Percentiles rank a stretch among this genome's conserved stretches.
Conservation (phyloP, 2,797 vertebrate genomes). For the Lates japonicus region DNA sequence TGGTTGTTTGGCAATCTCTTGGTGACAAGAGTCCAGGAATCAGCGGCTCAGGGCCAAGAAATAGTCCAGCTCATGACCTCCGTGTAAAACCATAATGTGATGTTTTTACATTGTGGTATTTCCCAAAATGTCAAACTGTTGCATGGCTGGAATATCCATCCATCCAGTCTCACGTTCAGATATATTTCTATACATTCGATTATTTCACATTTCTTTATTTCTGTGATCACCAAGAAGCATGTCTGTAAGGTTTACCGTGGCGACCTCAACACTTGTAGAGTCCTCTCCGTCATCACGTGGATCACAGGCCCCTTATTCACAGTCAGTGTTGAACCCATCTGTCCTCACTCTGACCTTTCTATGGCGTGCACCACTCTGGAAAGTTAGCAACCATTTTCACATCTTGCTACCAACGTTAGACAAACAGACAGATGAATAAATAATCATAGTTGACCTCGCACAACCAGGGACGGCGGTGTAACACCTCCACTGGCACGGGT, state of each 20-base stretch:
- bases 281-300: slow-evolving; percentile 31
- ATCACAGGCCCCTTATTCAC: slow-evolving; percentile 47
- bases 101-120: background rate
- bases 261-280: slow-evolving; percentile 37
- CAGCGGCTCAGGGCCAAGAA: background rate
- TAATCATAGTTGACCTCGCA: slow-evolving; percentile 83
- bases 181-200: background rate
- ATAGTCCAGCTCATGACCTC: background rate
- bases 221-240: background rate
- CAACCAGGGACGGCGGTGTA: slow-evolving; percentile 78
- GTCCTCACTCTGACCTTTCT: slow-evolving; percentile 63
- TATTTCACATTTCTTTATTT: slow-evolving; percentile 14
- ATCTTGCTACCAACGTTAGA: slow-evolving; percentile 70
- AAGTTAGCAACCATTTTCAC: slow-evolving; percentile 79
- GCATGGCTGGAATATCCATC: background rate
- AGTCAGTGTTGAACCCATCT: slow-evolving; percentile 40
- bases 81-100: background rate
- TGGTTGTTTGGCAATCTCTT: background rate
- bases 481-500: slow-evolving; percentile 80
- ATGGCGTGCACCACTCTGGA: slow-evolving; percentile 54
- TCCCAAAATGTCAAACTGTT: background rate
- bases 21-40: background rate
- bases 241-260: background rate
- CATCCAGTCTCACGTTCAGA: background rate
- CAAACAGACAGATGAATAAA: slow-evolving; percentile 83